Base-by-base conservation (phyloP, 2,113 vertebrate species). In the Phasianus colchicus region DNA sequence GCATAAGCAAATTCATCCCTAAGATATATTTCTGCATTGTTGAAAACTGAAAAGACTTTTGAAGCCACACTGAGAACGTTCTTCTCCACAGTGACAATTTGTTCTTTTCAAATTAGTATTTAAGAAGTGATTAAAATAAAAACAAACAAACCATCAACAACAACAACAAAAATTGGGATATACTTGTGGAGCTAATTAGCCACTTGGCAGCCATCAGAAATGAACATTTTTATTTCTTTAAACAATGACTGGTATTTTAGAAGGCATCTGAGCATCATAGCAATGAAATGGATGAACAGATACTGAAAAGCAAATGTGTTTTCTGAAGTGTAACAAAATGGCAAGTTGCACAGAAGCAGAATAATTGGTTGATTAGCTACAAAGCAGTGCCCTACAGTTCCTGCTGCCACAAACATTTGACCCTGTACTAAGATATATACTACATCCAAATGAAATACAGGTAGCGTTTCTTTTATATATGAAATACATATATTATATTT, bases 151-250 rank as follows among this genome's bases (percentile, higher is more conserved):
- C 6, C 3, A 9, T 55, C 50, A 43, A 11, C 4, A 20, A 43
- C 63, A 66, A 30, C 19, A 65, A 50, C 45, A 30, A 42, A 71
- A 64, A 64, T 1, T 10, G 14, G 19, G 19, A 10, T 71, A 60
- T 67, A 74, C 45, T 72, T 82, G 6, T 57, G 50, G 52, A 1
- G 8, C 73, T 93, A 87, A 87, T 94, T 64, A 93, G 38, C 17
- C 78, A 57, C 42, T 89, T 93, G 77, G 74, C 55, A 90, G 83
- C n/a, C 78, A 81, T 84, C 75, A 94, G 60, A 87, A 69, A 85
- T 36, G 5, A 78, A 61, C 0, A 42, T 60, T 94, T 91, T 89
- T 91, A 32, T 76, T 78, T 84, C 42, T 91, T 50, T 71, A 88
- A 91, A 92, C 20, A 75, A 34, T 63, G 29, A 70, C 69, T 95